Percentiles rank a stretch among this genome's conserved stretches.
Evolutionary conservation across 2,888 invertebrate species (phyloP).

Genomic region (Idaea aversata): DNA sequence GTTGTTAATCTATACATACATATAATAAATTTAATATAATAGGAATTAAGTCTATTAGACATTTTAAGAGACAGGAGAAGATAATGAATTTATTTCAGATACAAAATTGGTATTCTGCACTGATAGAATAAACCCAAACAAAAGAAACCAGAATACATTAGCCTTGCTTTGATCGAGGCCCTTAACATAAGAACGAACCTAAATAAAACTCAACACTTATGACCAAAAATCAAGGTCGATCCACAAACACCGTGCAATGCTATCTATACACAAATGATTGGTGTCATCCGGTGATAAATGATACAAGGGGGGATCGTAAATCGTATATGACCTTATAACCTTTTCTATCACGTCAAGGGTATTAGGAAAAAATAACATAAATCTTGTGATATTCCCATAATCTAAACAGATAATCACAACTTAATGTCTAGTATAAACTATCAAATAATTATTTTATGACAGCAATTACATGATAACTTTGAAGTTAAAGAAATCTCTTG

Average conservation of each 20-base stretch:
- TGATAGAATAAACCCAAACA: background rate
- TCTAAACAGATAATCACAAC: background rate
- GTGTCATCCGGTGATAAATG: constrained; percentile 9
- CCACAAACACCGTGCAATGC: constrained; percentile 7
- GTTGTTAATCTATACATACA: too few relatives aligned
- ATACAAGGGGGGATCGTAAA: constrained; percentile 1
- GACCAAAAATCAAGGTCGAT: constrained; percentile 7
- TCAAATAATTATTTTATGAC: too few relatives aligned
- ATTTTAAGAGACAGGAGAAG: too few relatives aligned
- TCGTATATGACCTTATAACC: background rate
- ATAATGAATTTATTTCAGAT: too few relatives aligned
- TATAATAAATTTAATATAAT: too few relatives aligned
- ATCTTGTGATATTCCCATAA: background rate
- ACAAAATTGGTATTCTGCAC: too few relatives aligned
- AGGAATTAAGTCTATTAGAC: too few relatives aligned
- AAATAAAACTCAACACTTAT: background rate
- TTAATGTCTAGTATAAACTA: too few relatives aligned
- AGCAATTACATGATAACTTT: too few relatives aligned
- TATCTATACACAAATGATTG: constrained; percentile 15
- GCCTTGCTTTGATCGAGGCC: background rate
- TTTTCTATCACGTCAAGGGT: background rate
- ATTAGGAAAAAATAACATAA: background rate
- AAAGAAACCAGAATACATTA: background rate
- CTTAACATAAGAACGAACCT: background rate
- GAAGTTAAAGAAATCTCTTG: too few relatives aligned